phyloP scores from a whole-genome alignment of 2,797 vertebrate genomes.

The Pteropus rufus region DNA sequence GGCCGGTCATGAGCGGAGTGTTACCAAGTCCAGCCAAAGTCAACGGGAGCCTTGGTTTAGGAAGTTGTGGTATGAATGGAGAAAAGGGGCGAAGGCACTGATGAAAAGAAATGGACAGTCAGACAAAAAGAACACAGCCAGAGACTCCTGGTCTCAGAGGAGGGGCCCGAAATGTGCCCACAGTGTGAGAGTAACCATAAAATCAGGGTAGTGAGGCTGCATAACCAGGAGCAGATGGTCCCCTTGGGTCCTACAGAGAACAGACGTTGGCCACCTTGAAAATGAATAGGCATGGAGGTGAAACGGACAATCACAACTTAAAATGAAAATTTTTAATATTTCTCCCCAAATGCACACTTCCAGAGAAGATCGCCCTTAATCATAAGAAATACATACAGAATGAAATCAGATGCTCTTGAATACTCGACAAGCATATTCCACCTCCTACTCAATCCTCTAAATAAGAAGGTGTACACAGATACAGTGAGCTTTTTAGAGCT shows the following conservation, averaged over 20 bases:
- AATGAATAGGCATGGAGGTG: background rate
- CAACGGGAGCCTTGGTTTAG: background rate
- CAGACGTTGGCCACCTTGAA: background rate
- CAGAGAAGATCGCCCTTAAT: background rate
- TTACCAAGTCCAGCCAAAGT: too few relatives aligned
- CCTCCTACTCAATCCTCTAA: slow-evolving; percentile 13
- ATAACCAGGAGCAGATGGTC: background rate
- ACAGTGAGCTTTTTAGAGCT: background rate
- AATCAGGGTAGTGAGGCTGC: background rate
- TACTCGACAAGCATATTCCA: background rate
- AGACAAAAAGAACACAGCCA: rapidly evolving
- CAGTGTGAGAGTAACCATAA: background rate
- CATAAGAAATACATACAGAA: background rate
- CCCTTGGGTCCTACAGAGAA: background rate
- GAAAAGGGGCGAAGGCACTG: background rate
- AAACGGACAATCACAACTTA: background rate
- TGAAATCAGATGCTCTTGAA: background rate
- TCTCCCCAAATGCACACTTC: background rate
- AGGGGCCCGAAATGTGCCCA: background rate
- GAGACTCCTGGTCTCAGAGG: background rate
- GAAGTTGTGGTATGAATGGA: background rate
- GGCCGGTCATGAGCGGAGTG: background rate
- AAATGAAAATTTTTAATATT: background rate
- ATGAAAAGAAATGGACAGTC: background rate
- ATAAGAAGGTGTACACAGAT: background rate